Evolutionary conservation across 2,113 vertebrate species (phyloP).

Genomic region (Tachysurus vachellii): DNA sequence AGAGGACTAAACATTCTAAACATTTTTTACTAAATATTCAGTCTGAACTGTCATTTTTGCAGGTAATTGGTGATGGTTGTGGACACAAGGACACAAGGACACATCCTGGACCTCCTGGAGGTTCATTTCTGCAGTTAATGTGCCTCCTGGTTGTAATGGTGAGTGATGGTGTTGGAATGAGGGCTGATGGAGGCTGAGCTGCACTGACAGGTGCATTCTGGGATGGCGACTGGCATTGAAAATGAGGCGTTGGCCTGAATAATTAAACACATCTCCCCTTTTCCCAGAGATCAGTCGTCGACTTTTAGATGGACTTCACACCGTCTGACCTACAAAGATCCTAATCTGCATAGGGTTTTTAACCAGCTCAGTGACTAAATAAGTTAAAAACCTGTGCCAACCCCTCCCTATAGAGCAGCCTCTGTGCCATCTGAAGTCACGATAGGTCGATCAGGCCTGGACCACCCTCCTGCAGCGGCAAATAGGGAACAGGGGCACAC

Average conservation of each 20-base stretch:
- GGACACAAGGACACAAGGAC: not conserved
- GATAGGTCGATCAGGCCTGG: too few relatives aligned
- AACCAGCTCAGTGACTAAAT: not conserved
- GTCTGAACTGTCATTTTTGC: too few relatives aligned
- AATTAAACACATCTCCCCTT: conserved; percentile 64
- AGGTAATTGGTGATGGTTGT: not conserved
- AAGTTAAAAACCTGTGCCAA: not conserved
- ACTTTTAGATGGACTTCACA: conserved; percentile 56
- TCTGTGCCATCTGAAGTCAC: too few relatives aligned
- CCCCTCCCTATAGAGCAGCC: not conserved
- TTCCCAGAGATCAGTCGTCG: conserved; percentile 64
- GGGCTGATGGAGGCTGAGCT: conserved; percentile 58
- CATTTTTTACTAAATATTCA: not conserved
- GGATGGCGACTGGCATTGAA: conserved; percentile 53
- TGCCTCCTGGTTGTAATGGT: conserved; percentile 57
- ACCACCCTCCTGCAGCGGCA: not conserved
- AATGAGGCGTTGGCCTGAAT: conserved; percentile 66
- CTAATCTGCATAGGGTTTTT: conserved; percentile 20
- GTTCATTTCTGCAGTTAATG: not conserved
- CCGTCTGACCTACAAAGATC: conserved; percentile 47
- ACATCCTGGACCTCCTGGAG: not conserved
- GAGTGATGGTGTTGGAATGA: conserved; percentile 47
- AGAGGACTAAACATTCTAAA: too few relatives aligned
- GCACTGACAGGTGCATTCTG: conserved; percentile 63
- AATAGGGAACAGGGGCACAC: not conserved